Conservation (phyloP, 2,113 vertebrate genomes). For the Xenus cinereus region DNA sequence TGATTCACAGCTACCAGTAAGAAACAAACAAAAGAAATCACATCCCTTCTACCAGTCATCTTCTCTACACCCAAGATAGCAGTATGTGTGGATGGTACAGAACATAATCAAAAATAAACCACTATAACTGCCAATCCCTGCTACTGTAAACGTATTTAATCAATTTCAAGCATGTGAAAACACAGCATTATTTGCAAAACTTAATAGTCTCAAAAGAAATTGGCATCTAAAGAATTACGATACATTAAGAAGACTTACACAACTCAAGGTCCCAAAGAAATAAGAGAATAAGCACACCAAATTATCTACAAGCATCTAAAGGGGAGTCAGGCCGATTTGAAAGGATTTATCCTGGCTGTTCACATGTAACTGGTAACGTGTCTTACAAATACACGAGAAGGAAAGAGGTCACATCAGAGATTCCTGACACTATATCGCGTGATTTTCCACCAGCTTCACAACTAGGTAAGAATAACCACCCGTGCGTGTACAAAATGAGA, state of each 20-base stretch:
- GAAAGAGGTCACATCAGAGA: background rate
- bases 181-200: background rate
- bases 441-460: background rate
- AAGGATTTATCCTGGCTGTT: background rate
- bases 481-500: background rate
- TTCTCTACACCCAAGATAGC: background rate
- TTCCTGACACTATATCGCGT: background rate
- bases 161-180: background rate
- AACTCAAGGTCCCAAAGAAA: background rate
- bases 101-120: background rate
- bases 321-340: background rate
- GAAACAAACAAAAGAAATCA: background rate
- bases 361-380: background rate
- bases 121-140: background rate
- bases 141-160: background rate
- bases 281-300: background rate
- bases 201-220: fast-evolving
- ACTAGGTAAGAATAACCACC: background rate
- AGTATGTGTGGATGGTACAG: background rate
- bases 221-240: background rate
- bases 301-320: background rate
- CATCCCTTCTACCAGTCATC: background rate
- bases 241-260: background rate
- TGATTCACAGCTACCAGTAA: background rate
- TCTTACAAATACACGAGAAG: background rate